These are phyloP conservation scores for Lepidocolaptes lacrymiger DNA, from an alignment of 2,797 vertebrate genomes.

Conservation along the genomic window DNA sequence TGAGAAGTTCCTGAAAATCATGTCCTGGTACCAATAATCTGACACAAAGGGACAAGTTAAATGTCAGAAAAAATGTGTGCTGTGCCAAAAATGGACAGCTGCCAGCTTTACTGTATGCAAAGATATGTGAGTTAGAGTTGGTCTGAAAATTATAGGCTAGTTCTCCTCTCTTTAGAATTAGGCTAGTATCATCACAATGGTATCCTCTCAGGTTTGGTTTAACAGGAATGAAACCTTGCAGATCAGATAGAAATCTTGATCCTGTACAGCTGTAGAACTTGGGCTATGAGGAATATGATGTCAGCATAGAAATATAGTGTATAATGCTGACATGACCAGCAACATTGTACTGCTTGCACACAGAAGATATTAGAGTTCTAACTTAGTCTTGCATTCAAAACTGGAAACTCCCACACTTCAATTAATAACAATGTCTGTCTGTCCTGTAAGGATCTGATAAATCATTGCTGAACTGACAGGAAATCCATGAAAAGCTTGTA, in stretches of 20 bases:
- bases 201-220: not conserved
- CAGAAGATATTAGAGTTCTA: not conserved
- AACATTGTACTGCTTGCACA: not conserved
- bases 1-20: not conserved
- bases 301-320: not conserved
- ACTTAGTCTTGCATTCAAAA: not conserved
- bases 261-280: not conserved
- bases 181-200: not conserved
- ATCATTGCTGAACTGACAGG: not conserved
- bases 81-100: not conserved
- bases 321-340: fast-evolving
- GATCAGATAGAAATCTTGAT: not conserved
- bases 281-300: not conserved
- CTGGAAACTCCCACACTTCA: not conserved
- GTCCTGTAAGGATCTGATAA: not conserved
- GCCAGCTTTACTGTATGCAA: not conserved
- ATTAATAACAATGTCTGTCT: not conserved
- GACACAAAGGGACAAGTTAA: not conserved
- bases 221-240: not conserved
- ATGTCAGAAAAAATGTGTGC: not conserved
- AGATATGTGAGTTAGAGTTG: not conserved
- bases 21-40: not conserved
- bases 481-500: not conserved
- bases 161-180: not conserved
- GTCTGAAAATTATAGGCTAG: not conserved